Base-by-base conservation (phyloP, 2,797 vertebrate species). In the Xyrichtys novacula region DNA sequence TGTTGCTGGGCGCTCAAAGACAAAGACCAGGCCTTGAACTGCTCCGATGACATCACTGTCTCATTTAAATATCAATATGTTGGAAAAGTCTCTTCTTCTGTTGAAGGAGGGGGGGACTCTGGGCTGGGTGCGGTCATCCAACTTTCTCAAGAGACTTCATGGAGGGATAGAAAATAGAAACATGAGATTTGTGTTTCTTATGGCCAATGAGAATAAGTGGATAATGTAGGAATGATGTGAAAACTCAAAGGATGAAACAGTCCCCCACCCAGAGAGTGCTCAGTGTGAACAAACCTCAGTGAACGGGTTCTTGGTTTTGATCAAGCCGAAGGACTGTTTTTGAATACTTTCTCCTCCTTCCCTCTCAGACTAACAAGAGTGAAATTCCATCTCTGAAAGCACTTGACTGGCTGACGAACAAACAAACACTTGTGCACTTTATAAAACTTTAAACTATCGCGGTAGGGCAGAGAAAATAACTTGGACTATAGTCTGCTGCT, bases 21-120 rank as follows among this genome's bases (percentile, higher is more conserved):
- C n/a, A n/a, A n/a, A n/a, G n/a, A 54, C 40, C 16, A 12, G 40
- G 16, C 56, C 38, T 44, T 65, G 49, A 62, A 67, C 71, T 62
- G 39, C 43, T 32, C 48, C 42, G 28, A 46, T 70, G 71, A 83
- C 31, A 20, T 69, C 38, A 46, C 17, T 22, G 6, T 15, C 52
- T 65, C 1, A 83, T 89, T 89, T 83, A 39, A 81, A 86, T 79
- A 60, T 85, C 69, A 86, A 83, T 85, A 38, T 16, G 28, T 83
- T 66, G 71, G 60, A 81, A 73, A 54, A n/a, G 66, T 40, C 3
- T 1, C 22, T 28, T 36, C 65, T 71, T 63, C 50, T 59, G 39
- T 44, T 19, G 54, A 60, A 20, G 31, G 36, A 28, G 43, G 46
- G 47, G 14, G 19, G 43, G 48, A 7, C 20, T 16, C 36, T 22